Evolutionary conservation across 1,140 invertebrate species (phyloP), one percentile per base, ranked within the genome.

Genomic region (Acromyrmex echinatior): DNA sequence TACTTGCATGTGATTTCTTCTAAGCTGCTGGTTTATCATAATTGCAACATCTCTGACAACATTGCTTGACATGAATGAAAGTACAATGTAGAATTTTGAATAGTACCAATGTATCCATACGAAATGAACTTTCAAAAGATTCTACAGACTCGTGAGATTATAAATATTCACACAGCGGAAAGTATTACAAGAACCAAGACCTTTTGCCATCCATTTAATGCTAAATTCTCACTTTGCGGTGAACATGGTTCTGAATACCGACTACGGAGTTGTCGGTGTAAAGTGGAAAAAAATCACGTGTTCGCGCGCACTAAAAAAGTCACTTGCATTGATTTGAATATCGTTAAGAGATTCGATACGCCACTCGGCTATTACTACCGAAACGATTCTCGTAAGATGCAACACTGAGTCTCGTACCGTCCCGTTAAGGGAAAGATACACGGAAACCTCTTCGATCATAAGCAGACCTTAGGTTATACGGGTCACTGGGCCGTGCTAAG

Each of bases 401-500:
- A 39, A 45, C 35, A 7, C 49, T 16, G 31, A 18, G n/a, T 63
- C 58, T 63, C 45, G 28, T 31, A 62, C 16, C 62, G 28, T 88
- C 39, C 62, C 49, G 66, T 86, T 74, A 88, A 88, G 71, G 71
- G 80, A 88, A 62, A 60, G 78, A 78, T 60, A 63, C 71, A 39
- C 49, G 86, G 49, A 53, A 73, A 58, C 35, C 71, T 81, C 77
- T 89, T 91, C 80, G 91, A 93, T 94, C 92, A 93, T 93, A 93
- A 93, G 90, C 81, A 86, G 90, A 66, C 49, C 84, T 90, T 77
- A 77, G 88, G 88, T 91, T 94, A 93, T 94, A 90, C 90, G 93
- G 93, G 93, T 94, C 92, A 94, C 93, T 94, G 93, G 92, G 93
- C 90, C 93, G 91, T 82, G 87, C 80, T 89, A 82, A 91, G 90